Conservation (phyloP, 2,797 vertebrate species). For the Macroramphosus scolopax region DNA sequence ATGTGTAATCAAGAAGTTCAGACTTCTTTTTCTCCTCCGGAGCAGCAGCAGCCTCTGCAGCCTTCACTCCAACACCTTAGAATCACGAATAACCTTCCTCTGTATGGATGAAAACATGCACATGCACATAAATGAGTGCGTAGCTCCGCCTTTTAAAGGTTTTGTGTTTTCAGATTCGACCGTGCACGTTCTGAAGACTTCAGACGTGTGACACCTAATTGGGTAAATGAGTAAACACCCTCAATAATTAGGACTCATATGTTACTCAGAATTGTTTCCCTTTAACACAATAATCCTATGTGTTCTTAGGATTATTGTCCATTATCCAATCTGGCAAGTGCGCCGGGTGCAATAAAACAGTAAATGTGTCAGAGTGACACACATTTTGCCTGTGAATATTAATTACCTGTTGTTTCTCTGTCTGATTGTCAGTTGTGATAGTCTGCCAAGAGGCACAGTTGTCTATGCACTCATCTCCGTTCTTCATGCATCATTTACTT, state of each 20-base stretch:
- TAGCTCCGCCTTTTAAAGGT: slow-evolving; percentile 11
- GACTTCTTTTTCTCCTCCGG: slow-evolving; percentile 7
- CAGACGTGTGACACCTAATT: slow-evolving; percentile 8
- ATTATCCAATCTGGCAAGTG: slow-evolving; percentile 47
- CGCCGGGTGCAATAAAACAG: slow-evolving; percentile 36
- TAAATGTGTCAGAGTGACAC: slow-evolving; percentile 63
- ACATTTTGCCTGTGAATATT: slow-evolving; percentile 67
- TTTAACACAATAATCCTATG: slow-evolving; percentile 14
- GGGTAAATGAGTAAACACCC: slow-evolving; percentile 19
- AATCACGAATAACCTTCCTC: slow-evolving; percentile 28
- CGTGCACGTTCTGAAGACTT: slow-evolving; percentile 4
- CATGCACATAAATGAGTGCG: slow-evolving; percentile 16
- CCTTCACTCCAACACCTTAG: slow-evolving; percentile 14
- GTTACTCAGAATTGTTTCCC: slow-evolving; percentile 21
- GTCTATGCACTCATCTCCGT: slow-evolving; percentile 45
- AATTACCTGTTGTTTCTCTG: slow-evolving; percentile 63
- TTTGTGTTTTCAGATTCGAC: slow-evolving; percentile 19
- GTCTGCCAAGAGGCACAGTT: slow-evolving; percentile 58
- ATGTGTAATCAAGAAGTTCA: slow-evolving; percentile 30
- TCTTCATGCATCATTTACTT: slow-evolving; percentile 55
- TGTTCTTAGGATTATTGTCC: slow-evolving; percentile 20
- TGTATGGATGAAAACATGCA: slow-evolving; percentile 8
- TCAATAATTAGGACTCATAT: slow-evolving; percentile 25
- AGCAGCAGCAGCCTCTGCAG: slow-evolving; percentile 15
- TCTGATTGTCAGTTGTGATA: slow-evolving; percentile 57